Evolutionary conservation across 2,888 invertebrate genomes (phyloP), one percentile per base, ranked within the genome.

Genomic region (Drosophila cognata): DNA sequence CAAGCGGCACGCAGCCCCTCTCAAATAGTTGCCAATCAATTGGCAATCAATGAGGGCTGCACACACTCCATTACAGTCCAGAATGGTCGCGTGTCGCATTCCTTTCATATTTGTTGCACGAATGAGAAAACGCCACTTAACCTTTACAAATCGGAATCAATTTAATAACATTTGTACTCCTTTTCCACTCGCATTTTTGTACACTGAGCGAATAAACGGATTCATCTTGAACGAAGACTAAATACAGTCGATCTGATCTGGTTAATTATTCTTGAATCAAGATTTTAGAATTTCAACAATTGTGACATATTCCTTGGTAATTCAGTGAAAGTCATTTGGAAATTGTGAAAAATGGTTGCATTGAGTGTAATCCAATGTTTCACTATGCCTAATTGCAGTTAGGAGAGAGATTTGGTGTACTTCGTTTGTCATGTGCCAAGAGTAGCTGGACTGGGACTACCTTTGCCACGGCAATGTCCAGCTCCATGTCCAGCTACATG

Each of bases 11-110:
- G 33, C 33, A 11, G 33, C 10, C 33, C 33, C 33, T 11, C 33
- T 25, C 59, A 21, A 65, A 35, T 33, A 60, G 36, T 58, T 33
- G 57, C 70, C 81, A 77, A 86, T 86, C 85, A 86, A 84, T 82
- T 81, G 84, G 79, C 87, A 76, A 85, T 85, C 87, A 83, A 82
- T 77, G 74, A 68, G 48, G 58, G 62, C 65, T 64, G 74, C 70
- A 62, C 69, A 56, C 64, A 57, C 43, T 21, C 68, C 67, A 79
- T 70, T 76, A 68, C 70, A 78, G 61, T 57, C 72, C 33, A 16
- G 4, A 64, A 73, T 52, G 21, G 29, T 29, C 29, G 52, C 43
- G 33, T 18, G 31, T 28, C 25, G 55, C 18, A 18, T 21, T 25
- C 11, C n/a, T 28, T 50, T 28, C 28, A 25, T 21, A 25, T 21